These are phyloP conservation scores for Drosophila pachea DNA, from an alignment of 1,140 invertebrate genomes.

Conservation along the genomic window DNA sequence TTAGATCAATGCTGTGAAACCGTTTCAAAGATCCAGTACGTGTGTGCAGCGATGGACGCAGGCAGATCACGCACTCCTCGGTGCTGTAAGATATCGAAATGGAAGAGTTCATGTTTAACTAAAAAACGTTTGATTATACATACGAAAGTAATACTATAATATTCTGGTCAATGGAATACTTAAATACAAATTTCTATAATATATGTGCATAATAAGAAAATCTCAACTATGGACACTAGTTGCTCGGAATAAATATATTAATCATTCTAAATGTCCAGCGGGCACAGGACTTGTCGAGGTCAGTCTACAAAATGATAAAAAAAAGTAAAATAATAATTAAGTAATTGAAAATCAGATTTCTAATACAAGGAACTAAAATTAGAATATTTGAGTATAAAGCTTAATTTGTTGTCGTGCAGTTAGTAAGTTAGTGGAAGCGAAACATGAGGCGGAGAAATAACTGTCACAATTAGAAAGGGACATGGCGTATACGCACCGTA, in stretches of 20 bases:
- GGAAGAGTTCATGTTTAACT: neutral
- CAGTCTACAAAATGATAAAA: constrained; percentile 62
- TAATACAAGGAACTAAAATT: constrained; percentile 16
- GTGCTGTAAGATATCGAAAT: constrained; percentile 59
- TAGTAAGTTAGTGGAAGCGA: constrained; percentile 25
- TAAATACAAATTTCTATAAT: constrained; percentile 29
- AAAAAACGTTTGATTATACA: constrained; percentile 1
- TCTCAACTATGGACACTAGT: constrained; percentile 48
- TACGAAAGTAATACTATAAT: constrained; percentile 68
- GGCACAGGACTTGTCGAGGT: constrained; percentile 75
- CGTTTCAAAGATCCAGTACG: constrained; percentile 58
- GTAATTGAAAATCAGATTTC: constrained; percentile 27
- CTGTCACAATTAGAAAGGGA: neutral
- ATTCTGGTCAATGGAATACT: constrained; percentile 42
- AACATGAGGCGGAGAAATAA: neutral
- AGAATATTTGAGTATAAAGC: constrained; percentile 8
- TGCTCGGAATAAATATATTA: constrained; percentile 23
- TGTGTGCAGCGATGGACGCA: constrained; percentile 58
- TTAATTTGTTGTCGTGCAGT: neutral
- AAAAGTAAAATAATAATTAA: constrained; percentile 27
- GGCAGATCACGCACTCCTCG: constrained; percentile 71
- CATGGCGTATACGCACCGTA: constrained; percentile 82
- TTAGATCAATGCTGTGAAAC: constrained; percentile 61
- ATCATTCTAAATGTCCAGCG: constrained; percentile 71
- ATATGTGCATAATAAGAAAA: constrained; percentile 39